A percentile compares a stretch with the other conserved stretches of the same genome.
Conservation (phyloP, 2,113 vertebrate species). For the Struthio camelus region DNA sequence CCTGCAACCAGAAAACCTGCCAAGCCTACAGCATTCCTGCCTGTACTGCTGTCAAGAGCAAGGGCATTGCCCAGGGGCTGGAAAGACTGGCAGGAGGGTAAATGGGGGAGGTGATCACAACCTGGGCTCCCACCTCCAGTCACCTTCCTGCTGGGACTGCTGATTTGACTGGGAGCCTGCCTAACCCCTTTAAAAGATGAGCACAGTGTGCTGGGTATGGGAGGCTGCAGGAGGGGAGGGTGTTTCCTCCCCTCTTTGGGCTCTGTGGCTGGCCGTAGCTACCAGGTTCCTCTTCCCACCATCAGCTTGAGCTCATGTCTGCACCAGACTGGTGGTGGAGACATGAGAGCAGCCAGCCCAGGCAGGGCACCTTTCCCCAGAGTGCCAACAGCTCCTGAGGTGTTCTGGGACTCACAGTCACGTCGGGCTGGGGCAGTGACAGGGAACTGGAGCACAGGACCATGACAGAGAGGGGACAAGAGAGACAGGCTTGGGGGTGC, state of each 20-base stretch:
- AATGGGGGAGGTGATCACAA: background rate
- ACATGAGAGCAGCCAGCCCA: background rate
- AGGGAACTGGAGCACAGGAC: background rate
- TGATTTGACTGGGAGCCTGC: background rate
- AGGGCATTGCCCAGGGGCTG: background rate
- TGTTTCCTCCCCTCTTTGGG: background rate
- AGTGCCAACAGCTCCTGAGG: background rate
- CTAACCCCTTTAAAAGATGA: background rate
- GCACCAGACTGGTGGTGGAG: background rate
- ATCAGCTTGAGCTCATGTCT: background rate
- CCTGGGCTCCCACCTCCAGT: accelerated
- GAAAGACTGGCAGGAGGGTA: background rate
- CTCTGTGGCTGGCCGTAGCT: background rate
- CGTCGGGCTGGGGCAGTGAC: background rate
- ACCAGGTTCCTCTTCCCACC: background rate
- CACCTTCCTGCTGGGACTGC: background rate
- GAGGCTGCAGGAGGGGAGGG: background rate
- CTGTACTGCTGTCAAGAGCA: background rate
- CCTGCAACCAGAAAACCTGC: background rate
- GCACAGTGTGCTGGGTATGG: background rate
- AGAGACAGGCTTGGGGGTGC: background rate
- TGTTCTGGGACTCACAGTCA: background rate
- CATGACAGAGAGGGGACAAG: background rate
- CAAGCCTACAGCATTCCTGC: background rate
- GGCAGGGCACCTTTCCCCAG: background rate